These are phyloP conservation scores for Zophobas atratus DNA, from an alignment of 1,140 invertebrate species.

Conservation along the genomic window DNA sequence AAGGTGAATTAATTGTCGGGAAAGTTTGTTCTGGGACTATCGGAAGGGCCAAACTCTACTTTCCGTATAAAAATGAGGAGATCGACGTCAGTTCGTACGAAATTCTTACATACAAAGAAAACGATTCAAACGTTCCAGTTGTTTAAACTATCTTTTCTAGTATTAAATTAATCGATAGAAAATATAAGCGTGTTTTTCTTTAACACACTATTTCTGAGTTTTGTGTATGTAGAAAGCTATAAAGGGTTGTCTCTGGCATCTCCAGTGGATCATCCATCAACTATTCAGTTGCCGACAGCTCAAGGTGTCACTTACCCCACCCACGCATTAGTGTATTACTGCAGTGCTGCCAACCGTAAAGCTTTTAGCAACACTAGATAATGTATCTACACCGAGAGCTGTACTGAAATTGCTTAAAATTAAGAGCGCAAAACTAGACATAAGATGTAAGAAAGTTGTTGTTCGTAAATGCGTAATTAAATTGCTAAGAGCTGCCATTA, in stretches of 20 bases:
- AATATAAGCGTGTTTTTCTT: constrained; percentile 10
- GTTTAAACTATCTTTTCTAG: not conserved
- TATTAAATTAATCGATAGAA: not conserved
- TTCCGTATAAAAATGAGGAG: constrained; percentile 23
- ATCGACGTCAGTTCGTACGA: constrained; percentile 4
- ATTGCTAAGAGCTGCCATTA: not conserved
- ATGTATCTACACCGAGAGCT: constrained; percentile 42
- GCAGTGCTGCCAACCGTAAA: constrained; percentile 53
- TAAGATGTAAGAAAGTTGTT: not conserved
- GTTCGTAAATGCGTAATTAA: not conserved
- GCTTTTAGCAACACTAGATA: constrained; percentile 53
- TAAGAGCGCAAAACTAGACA: constrained; percentile 15
- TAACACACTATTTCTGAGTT: constrained; percentile 2
- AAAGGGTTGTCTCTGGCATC: constrained; percentile 47
- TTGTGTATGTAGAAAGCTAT: constrained; percentile 34
- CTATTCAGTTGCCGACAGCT: constrained; percentile 57
- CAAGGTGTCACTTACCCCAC: constrained; percentile 60
- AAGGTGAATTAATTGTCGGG: constrained; percentile 39
- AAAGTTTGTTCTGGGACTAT: constrained; percentile 44
- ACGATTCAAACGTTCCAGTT: not conserved
- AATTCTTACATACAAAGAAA: constrained; percentile 6
- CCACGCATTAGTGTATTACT: constrained; percentile 61
- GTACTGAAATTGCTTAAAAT: constrained; percentile 42
- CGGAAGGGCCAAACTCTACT: constrained; percentile 28
- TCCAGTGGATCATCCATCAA: constrained; percentile 57